Conservation (phyloP, 2,888 invertebrate species). For the Branchellion lobata region DNA sequence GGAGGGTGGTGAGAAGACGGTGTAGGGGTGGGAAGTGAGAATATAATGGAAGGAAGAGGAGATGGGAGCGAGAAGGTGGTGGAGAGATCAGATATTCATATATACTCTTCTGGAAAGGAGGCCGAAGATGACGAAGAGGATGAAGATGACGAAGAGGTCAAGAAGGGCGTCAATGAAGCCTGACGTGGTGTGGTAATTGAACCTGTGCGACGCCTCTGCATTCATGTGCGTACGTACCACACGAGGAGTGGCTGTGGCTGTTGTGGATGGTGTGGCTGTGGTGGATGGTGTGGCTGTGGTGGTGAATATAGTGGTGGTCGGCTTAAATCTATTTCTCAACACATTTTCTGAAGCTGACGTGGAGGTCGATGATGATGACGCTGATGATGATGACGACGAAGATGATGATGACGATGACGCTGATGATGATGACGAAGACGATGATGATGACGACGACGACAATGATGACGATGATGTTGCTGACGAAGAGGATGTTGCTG, state of each 20-base stretch:
- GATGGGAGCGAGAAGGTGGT: too few species aligned
- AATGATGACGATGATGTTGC: neutral
- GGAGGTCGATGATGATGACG: neutral
- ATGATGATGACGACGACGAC: too few species aligned
- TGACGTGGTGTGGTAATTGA: neutral
- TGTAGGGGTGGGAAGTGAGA: too few species aligned
- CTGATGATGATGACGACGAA: constrained; percentile 1
- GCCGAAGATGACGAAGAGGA: constrained; percentile 37
- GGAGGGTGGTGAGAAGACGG: too few species aligned
- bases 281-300: neutral
- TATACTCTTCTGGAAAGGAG: constrained; percentile 37
- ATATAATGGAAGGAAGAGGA: too few species aligned
- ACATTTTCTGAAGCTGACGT: neutral
- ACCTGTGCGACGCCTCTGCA: neutral
- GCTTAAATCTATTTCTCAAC: neutral
- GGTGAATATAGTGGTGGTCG: neutral
- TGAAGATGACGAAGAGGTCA: constrained; percentile 29
- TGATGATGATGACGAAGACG: too few species aligned
- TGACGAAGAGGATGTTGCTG: neutral
- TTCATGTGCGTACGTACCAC: too few species aligned
- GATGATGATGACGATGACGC: neutral
- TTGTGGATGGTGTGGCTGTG: neutral
- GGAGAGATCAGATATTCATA: constrained; percentile 4
- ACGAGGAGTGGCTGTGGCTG: too few species aligned
- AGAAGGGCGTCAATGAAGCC: constrained; percentile 24